Percentiles rank a stretch among this genome's conserved stretches.
phyloP scores from a whole-genome alignment of 2,113 vertebrate genomes.

The Notechis scutatus region DNA sequence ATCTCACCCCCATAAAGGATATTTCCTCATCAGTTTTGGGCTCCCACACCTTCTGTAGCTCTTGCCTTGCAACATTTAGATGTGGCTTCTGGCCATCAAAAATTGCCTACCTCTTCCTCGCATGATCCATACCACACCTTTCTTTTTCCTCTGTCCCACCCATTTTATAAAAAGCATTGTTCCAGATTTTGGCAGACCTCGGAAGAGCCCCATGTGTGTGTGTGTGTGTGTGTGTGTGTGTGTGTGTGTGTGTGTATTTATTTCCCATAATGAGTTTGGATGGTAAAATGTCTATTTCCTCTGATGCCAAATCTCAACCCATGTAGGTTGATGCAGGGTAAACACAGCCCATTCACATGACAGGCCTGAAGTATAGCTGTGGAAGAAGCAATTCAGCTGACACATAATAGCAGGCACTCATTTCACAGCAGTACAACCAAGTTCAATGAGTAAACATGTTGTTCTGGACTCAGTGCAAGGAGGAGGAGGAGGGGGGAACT shows the following conservation, averaged over 20 bases:
- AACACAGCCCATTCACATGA: background rate
- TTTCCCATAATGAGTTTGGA: background rate
- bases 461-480: conserved; percentile 6
- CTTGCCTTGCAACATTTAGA: background rate
- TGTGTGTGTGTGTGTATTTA: background rate
- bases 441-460: conserved; percentile 33
- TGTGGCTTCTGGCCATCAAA: background rate
- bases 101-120: background rate
- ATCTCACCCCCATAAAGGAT: background rate
- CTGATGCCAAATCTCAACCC: background rate
- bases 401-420: conserved; percentile 23
- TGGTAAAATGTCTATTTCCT: background rate
- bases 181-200: background rate
- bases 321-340: background rate
- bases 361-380: background rate
- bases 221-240: background rate
- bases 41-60: background rate
- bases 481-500: background rate
- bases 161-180: background rate
- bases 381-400: background rate
- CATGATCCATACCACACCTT: background rate
- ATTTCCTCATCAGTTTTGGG: background rate
- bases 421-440: background rate
- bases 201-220: background rate
- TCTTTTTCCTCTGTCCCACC: background rate